These are phyloP conservation scores for Phyllopteryx taeniolatus DNA, from an alignment of 2,113 vertebrate genomes.

Conservation along the genomic window DNA sequence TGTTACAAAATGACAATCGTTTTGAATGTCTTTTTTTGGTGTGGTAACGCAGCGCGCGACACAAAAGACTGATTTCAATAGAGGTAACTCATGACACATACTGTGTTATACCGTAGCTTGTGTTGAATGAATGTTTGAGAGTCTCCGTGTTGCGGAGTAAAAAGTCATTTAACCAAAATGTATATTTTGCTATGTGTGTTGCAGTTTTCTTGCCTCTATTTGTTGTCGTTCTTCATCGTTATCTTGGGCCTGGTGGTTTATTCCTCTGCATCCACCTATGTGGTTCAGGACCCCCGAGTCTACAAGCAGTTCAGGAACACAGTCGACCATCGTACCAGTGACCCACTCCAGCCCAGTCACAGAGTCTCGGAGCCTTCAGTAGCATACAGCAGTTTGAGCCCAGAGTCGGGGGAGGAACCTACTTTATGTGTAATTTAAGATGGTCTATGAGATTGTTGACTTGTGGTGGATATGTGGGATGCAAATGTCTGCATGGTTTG, in stretches of 20 bases:
- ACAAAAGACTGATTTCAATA: no score
- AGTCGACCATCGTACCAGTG: slow-evolving; percentile 68
- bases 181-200: slow-evolving; percentile 26
- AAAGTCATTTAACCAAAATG: neutral
- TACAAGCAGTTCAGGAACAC: slow-evolving; percentile 95
- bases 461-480: neutral
- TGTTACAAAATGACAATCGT: no score
- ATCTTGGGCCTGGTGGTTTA: slow-evolving; percentile 88
- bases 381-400: slow-evolving; percentile 88
- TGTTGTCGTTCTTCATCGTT: slow-evolving; percentile 89
- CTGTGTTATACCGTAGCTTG: no score
- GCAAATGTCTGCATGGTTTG: neutral
- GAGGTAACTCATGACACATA: no score
- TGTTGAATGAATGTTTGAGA: no score
- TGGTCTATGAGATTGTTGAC: neutral
- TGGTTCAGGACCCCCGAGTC: slow-evolving; percentile 90
- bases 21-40: no score
- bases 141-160: neutral
- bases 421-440: slow-evolving; percentile 73
- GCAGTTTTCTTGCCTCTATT: slow-evolving; percentile 93
- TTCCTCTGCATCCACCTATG: slow-evolving; percentile 87
- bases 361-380: slow-evolving; percentile 82
- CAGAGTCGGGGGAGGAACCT: slow-evolving; percentile 85
- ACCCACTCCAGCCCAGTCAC: slow-evolving; percentile 73
- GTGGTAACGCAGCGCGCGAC: no score